Base-by-base conservation (phyloP, 2,113 vertebrate genomes). In the Antechinus stuartii region DNA sequence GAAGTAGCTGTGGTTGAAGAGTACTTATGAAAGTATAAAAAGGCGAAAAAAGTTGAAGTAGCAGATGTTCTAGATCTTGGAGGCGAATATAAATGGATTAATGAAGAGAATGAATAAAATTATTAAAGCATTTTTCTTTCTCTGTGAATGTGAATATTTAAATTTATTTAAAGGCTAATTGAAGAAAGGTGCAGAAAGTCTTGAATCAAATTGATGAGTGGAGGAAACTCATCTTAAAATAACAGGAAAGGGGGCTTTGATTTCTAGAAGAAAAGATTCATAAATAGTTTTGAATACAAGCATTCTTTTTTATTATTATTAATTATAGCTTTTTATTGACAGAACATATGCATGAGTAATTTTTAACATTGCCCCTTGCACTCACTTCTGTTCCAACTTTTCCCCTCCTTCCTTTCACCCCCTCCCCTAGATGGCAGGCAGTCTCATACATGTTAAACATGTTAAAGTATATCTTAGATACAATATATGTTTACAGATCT, bases 41-140 rank as follows among this genome's bases (percentile, higher is more conserved):
- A 90, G 92, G 92, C 42, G n/a, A 57, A 27, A 27, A 76, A 68
- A 54, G 57, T 93, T 49, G 89, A 90, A 95, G 55, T n/a, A 90
- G 0, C 22, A 47, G 14, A 0, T 91, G 9, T 90, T 50, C 5
- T 9, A 93, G 49, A 56, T 92, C 1, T 10, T 50, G 49, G 8
- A 94, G 4, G 8, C 61, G 26, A 90, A 4, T 95, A 11, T 8
- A 84, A 30, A 23, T 8, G 49, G 1, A 91, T 49, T 93, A 76
- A 90, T 92, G 46, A 53, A 2, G 53, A 94, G 53, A 93, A 76
- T 95, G 0, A 1, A 0, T 50, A 24, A 52, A 93, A 55, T 3
- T 49, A 50, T 52, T 0, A 2, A 19, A 84, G 68, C n/a, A 35
- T n/a, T 90, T 42, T 93, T 26, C 8, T 11, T 3, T 94, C 12